These are phyloP conservation scores for Forpus xanthops DNA, from an alignment of 2,797 vertebrate genomes.

Conservation along the genomic window DNA sequence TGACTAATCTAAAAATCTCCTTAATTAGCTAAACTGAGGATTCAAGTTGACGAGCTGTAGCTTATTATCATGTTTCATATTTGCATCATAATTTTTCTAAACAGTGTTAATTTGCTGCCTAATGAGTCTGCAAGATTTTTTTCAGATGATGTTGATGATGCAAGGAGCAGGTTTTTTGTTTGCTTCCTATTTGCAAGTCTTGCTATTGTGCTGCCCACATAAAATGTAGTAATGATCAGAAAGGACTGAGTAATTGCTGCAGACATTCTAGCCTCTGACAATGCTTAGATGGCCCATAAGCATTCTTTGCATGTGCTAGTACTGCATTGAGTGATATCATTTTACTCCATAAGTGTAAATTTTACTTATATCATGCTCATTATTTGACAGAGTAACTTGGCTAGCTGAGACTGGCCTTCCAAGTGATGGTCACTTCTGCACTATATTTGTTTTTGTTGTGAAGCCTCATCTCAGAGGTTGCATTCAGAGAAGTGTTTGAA, in stretches of 20 bases:
- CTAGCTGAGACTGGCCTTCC: background rate
- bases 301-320: background rate
- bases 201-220: background rate
- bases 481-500: background rate
- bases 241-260: background rate
- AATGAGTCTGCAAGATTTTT: constrained; percentile 13
- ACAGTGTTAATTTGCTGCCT: constrained; percentile 21
- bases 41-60: background rate
- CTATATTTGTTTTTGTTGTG: background rate
- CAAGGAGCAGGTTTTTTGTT: background rate
- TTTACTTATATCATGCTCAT: background rate
- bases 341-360: background rate
- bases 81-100: constrained; percentile 15
- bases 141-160: background rate
- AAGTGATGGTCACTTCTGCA: background rate
- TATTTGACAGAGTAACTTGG: background rate
- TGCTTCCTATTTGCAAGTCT: background rate
- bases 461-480: background rate
- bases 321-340: background rate
- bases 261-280: background rate
- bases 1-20: background rate
- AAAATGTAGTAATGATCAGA: background rate
- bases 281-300: background rate
- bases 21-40: background rate
- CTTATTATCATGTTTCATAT: background rate